phyloP scores from a whole-genome alignment of 2,113 vertebrate genomes.

The Cebus imitator region DNA sequence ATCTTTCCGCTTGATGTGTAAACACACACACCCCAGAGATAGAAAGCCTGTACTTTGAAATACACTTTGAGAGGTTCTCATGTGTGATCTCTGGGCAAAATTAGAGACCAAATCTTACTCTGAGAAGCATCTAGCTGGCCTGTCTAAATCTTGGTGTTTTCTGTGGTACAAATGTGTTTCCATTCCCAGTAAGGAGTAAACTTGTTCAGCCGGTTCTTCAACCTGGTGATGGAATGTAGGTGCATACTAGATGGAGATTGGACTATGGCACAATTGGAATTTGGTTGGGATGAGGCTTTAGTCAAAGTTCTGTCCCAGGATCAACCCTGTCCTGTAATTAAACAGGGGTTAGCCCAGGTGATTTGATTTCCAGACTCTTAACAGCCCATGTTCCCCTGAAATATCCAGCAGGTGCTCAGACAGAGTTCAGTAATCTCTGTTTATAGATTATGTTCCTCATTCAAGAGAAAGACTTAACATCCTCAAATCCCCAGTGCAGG shows the following conservation, averaged over 20 bases:
- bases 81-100: background rate
- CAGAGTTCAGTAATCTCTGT: background rate
- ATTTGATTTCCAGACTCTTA: background rate
- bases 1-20: background rate
- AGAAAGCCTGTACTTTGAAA: background rate
- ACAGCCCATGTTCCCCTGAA: background rate
- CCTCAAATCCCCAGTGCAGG: background rate
- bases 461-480: background rate
- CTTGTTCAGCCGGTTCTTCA: conserved; percentile 5
- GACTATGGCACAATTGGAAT: background rate
- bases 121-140: background rate
- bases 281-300: background rate
- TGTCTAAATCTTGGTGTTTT: background rate
- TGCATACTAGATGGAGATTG: background rate
- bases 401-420: background rate
- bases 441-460: background rate
- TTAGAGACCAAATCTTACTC: background rate
- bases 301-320: background rate
- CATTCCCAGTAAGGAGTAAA: background rate
- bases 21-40: background rate
- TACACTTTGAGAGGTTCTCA: background rate
- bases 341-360: background rate
- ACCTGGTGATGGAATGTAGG: conserved; percentile 14
- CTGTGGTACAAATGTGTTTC: background rate
- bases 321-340: background rate